These are phyloP conservation scores for Eutolmus rufibarbis DNA, from an alignment of 2,888 invertebrate species.

Conservation along the genomic window DNA sequence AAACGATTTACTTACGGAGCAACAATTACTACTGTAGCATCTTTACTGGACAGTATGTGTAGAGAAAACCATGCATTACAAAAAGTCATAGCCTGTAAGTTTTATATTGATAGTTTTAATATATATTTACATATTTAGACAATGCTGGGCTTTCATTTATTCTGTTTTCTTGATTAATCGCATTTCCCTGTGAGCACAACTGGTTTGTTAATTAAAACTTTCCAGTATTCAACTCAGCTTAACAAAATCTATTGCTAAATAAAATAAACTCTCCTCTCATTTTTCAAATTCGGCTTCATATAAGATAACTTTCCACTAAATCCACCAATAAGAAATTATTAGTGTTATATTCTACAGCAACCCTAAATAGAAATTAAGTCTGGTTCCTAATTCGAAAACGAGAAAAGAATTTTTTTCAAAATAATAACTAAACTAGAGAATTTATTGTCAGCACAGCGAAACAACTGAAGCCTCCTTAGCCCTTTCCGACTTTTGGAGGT, in stretches of 20 bases:
- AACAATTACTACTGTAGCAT: slow-evolving; percentile 10
- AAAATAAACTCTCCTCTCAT: no score
- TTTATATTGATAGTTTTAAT: slow-evolving; percentile 48
- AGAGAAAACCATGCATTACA: slow-evolving; percentile 13
- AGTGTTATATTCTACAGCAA: background rate
- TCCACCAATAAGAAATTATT: background rate
- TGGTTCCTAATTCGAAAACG: background rate
- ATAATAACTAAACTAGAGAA: background rate
- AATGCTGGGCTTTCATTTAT: background rate
- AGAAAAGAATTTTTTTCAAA: background rate
- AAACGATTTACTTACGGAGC: background rate
- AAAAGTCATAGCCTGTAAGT: slow-evolving; percentile 43
- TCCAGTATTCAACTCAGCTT: background rate
- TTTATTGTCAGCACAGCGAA: background rate
- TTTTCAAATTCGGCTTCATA: background rate
- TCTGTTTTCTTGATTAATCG: background rate
- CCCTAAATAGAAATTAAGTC: background rate
- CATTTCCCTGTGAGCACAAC: background rate
- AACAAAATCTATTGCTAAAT: background rate
- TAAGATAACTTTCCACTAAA: background rate
- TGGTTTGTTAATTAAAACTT: background rate
- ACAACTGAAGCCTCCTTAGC: slow-evolving; percentile 55
- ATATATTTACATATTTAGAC: slow-evolving; percentile 43
- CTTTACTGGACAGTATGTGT: slow-evolving; percentile 16
- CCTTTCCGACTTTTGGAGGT: slow-evolving; percentile 54